Conservation (phyloP, 37 sponge, comb jelly and placozoan species). For the Petrosia ficiformis region DNA sequence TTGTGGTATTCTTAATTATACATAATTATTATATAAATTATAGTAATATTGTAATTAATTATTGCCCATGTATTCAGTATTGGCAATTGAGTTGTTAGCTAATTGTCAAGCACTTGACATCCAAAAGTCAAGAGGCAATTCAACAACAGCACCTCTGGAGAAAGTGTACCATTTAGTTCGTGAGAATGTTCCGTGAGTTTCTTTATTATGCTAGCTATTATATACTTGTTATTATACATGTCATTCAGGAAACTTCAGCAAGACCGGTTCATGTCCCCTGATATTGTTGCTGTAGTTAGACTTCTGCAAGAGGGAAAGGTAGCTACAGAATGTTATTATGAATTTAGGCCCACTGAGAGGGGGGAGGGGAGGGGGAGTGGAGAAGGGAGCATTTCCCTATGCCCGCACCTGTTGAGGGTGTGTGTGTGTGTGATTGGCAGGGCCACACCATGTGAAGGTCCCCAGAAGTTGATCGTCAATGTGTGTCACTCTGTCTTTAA, state of each 20-base stretch:
- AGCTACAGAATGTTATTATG: too few species aligned
- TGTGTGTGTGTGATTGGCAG: too few species aligned
- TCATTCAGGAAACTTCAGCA: constrained; percentile 23
- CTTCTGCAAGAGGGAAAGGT: constrained; percentile 2
- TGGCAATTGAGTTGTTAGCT: constrained; percentile 89
- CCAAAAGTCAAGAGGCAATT: constrained; percentile 28
- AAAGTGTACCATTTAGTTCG: constrained; percentile 64
- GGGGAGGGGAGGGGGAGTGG: too few species aligned
- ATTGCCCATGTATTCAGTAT: constrained; percentile 18
- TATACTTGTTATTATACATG: neutral
- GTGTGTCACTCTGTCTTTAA: too few species aligned
- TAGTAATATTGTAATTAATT: neutral
- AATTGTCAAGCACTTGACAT: constrained; percentile 91
- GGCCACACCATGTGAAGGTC: too few species aligned
- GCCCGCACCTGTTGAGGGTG: too few species aligned
- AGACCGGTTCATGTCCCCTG: constrained; percentile 60
- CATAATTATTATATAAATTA: neutral
- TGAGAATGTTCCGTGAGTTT: constrained; percentile 56
- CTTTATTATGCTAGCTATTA: constrained; percentile 28
- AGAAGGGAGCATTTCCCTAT: too few species aligned
- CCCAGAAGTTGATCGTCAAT: too few species aligned
- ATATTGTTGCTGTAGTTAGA: constrained; percentile 25
- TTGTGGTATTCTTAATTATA: neutral
- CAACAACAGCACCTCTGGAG: constrained; percentile 79
- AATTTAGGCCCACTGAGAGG: too few species aligned